Evolutionary conservation across 2,797 vertebrate genomes (phyloP), one percentile per base, ranked within the genome.

Genomic region (Philypnodon macrostomus): DNA sequence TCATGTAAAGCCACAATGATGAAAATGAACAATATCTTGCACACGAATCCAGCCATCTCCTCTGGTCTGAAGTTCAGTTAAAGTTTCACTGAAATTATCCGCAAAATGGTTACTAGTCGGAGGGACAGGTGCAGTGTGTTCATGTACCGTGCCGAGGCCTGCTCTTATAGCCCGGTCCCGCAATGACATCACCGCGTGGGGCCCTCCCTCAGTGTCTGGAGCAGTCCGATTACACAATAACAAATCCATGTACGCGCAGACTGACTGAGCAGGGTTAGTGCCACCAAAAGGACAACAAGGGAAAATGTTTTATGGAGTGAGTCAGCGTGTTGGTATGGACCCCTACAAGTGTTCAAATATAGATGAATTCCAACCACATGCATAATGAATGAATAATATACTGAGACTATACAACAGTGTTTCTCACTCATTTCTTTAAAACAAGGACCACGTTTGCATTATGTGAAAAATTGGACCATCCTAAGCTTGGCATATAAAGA

Each of bases 1-100:
- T 91, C 85, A 14, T 88, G 81, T 72, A 94, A 79, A 53, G 88
- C 58, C 61, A 87, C 21, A 23, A 87, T 84, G 55, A 93, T 62
- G 42, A 89, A 47, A 39, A 91, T 14, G 1, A 53, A 67, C 1
- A 92, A 35, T 13, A 70, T 51, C 34, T 47, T 79, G 67, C 26
- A 45, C 7, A 41, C 39, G 11, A 74, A 64, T 2, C 70, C 60
- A 58, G 75, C 60, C 88, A 90, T 89, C 7, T 53, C n/a, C n/a
- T n/a, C n/a, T n/a, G n/a, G n/a, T 57, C 32, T 38, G 24, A 42
- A 38, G 23, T 40, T 36, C 29, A 32, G 56, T 52, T 37, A 40
- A 49, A 35, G 7, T 19, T n/a, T 0, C 19, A 33, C 40, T 29
- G 39, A n/a, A n/a, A n/a, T n/a, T n/a, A n/a, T n/a, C n/a, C n/a